phyloP scores from a whole-genome alignment of 2,797 vertebrate genomes.

The Thaleichthys pacificus region DNA sequence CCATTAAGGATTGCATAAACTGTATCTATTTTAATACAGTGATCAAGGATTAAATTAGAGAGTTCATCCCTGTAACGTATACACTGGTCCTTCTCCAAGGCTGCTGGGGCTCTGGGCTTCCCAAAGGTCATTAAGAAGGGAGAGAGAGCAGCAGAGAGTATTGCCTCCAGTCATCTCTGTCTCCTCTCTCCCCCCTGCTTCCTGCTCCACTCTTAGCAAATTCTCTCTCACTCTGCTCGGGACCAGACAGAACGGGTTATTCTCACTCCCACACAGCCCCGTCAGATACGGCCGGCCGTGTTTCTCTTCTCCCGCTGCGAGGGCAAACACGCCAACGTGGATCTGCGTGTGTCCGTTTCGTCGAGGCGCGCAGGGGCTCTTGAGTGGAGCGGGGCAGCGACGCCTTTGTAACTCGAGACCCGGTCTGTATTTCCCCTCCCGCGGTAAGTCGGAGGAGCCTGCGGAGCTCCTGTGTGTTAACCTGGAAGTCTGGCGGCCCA shows the following conservation, averaged over 20 bases:
- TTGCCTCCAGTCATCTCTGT: slow-evolving; percentile 52
- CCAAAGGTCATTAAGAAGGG: slow-evolving; percentile 76
- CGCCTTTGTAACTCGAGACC: slow-evolving; percentile 44
- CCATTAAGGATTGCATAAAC: slow-evolving; percentile 68
- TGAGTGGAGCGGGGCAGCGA: not conserved
- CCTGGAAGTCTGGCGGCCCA: slow-evolving; percentile 57
- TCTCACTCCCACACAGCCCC: slow-evolving; percentile 31
- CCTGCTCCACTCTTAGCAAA: slow-evolving; percentile 13
- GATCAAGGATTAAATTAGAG: slow-evolving; percentile 78
- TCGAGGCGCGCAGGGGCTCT: slow-evolving; percentile 20
- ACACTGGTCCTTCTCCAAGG: slow-evolving; percentile 67
- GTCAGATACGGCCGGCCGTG: slow-evolving; percentile 25
- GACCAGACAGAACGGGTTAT: slow-evolving; percentile 25
- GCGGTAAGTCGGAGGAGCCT: slow-evolving; percentile 51
- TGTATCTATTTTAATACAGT: slow-evolving; percentile 74
- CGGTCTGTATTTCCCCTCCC: slow-evolving; percentile 47
- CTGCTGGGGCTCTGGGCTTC: slow-evolving; percentile 69
- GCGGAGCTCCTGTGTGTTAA: slow-evolving; percentile 41
- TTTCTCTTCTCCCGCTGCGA: slow-evolving; percentile 38
- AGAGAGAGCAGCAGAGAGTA: slow-evolving; percentile 51
- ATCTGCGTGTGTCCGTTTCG: slow-evolving; percentile 34
- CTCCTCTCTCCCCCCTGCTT: slow-evolving; percentile 32
- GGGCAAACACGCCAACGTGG: slow-evolving; percentile 45
- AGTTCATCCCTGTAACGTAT: slow-evolving; percentile 72
- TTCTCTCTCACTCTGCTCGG: slow-evolving; percentile 13